phyloP scores from a whole-genome alignment of 1,140 invertebrate species.

The Heliconius hewitsoni region DNA sequence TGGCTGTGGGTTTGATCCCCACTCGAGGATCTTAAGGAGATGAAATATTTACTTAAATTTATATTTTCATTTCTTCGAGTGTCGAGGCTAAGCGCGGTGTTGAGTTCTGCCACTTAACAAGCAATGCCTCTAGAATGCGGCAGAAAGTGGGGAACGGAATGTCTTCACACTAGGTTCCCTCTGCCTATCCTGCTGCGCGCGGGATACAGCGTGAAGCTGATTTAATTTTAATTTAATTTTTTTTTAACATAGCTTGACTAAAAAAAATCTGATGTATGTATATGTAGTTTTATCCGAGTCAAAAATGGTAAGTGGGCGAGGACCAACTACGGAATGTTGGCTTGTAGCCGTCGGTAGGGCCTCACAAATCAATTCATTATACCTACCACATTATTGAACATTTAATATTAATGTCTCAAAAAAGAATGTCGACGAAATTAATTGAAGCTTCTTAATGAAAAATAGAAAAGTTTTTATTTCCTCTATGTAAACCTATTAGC shows the following conservation, averaged over 20 bases:
- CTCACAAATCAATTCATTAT: background rate
- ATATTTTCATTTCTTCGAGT: too few species aligned
- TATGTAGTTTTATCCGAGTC: constrained; percentile 31
- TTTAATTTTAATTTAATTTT: too few species aligned
- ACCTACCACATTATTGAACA: background rate
- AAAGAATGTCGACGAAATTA: background rate
- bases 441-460: background rate
- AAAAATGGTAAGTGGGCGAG: constrained; percentile 35
- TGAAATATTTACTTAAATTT: too few species aligned
- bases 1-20: too few species aligned
- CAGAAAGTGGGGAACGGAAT: too few species aligned
- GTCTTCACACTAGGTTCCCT: too few species aligned
- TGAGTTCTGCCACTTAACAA: too few species aligned
- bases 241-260: background rate
- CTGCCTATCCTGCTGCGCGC: too few species aligned
- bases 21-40: too few species aligned
- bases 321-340: constrained; percentile 40
- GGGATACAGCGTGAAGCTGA: too few species aligned
- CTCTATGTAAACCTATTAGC: background rate
- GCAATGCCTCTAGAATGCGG: too few species aligned
- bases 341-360: constrained; percentile 12
- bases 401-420: background rate
- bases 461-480: background rate
- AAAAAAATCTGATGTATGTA: background rate
- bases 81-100: too few species aligned